phyloP scores from a whole-genome alignment of 2,888 invertebrate species.

The Nebria brevicollis region DNA sequence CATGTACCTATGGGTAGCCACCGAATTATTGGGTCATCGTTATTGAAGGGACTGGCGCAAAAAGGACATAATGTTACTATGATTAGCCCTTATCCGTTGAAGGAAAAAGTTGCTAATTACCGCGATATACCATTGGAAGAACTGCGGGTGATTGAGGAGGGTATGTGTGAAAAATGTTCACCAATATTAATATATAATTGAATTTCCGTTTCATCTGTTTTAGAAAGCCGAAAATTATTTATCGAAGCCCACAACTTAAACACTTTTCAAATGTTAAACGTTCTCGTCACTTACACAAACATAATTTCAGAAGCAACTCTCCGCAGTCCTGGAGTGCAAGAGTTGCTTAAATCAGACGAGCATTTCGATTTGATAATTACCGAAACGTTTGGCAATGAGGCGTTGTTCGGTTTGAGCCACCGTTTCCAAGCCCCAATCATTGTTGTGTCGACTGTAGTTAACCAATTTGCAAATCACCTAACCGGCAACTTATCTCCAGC shows the following conservation, averaged over 20 bases:
- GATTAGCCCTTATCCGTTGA: constrained; percentile 56
- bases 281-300: not conserved
- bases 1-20: constrained; percentile 53
- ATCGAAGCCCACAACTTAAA: not conserved
- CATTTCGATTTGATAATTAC: constrained; percentile 56
- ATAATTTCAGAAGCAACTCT: constrained; percentile 10
- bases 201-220: not conserved
- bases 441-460: constrained; percentile 54
- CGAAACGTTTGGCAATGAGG: constrained; percentile 57
- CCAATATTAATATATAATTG: too few species aligned
- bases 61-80: constrained; percentile 68
- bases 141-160: constrained; percentile 44
- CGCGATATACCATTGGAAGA: constrained; percentile 51
- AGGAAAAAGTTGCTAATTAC: constrained; percentile 51
- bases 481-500: constrained; percentile 57
- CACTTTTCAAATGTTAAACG: not conserved
- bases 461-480: constrained; percentile 52
- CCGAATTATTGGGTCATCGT: constrained; percentile 53
- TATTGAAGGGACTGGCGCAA: constrained; percentile 66
- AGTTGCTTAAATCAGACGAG: constrained; percentile 47
- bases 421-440: constrained; percentile 58
- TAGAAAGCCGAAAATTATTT: not conserved
- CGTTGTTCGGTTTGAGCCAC: constrained; percentile 56
- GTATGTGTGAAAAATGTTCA: not conserved
- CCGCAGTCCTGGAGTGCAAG: constrained; percentile 17